Evolutionary conservation across 2,888 invertebrate species (phyloP).

Genomic region (Chironomus riparius): DNA sequence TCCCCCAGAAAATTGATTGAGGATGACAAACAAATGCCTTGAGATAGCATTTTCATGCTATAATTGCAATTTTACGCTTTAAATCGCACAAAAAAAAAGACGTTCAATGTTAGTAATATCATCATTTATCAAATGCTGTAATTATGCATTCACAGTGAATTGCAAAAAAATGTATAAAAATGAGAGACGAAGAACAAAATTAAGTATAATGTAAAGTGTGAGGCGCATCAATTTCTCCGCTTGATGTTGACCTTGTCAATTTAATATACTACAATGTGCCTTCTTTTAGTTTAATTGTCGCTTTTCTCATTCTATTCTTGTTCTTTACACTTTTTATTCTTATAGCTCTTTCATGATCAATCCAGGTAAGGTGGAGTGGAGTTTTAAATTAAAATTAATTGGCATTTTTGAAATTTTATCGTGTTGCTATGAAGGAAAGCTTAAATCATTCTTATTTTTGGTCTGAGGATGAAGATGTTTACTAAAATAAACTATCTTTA

Average conservation of each 20-base stretch:
- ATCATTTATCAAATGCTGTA: slow-evolving; percentile 10
- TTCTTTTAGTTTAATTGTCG: neutral
- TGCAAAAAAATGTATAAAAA: neutral
- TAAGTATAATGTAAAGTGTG: neutral
- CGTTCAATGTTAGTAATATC: neutral
- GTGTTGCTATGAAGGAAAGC: no score
- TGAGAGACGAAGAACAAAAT: no score
- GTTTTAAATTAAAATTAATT: no score
- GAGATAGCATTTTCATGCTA: neutral
- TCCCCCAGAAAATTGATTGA: slow-evolving; percentile 24
- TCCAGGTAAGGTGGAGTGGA: no score
- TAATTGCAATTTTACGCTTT: slow-evolving; percentile 1
- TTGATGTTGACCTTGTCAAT: neutral
- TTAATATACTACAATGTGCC: neutral
- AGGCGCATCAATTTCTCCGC: neutral
- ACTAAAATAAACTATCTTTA: no score
- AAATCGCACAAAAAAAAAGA: neutral
- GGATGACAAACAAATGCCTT: slow-evolving; percentile 3
- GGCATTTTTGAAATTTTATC: no score
- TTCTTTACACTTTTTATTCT: neutral
- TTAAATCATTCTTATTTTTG: no score
- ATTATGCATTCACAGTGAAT: neutral
- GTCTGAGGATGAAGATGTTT: no score
- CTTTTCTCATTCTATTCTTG: neutral
- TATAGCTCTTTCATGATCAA: no score